A percentile compares a stretch with the other conserved stretches of the same genome.
These are phyloP conservation scores for Sinella curviseta DNA, from an alignment of 1,140 invertebrate species.

Conservation along the genomic window DNA sequence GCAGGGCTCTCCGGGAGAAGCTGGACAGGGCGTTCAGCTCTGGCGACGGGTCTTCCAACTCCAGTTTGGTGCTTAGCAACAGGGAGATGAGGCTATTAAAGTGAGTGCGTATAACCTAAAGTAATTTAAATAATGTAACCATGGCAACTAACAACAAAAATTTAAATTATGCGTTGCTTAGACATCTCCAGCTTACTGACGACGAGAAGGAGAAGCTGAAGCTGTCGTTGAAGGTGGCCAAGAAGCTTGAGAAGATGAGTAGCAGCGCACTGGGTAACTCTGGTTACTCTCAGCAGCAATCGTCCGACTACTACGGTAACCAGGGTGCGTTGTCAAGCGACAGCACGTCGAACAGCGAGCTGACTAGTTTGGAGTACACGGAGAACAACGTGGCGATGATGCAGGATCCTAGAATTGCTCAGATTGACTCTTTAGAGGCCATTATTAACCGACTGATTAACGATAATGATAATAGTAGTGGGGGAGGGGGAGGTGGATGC, in stretches of 20 bases:
- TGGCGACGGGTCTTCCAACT: constrained; percentile 55
- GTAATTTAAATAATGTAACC: background rate
- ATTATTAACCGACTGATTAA: constrained; percentile 9
- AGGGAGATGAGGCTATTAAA: constrained; percentile 84
- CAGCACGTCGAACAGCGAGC: constrained; percentile 4
- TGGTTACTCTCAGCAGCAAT: background rate
- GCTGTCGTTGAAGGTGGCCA: constrained; percentile 87
- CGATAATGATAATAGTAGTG: background rate
- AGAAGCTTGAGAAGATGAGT: constrained; percentile 86
- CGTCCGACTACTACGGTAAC: background rate
- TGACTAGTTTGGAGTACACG: background rate
- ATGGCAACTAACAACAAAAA: background rate
- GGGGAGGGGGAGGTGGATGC: background rate
- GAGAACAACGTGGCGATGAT: background rate
- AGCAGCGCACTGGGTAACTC: too few species aligned
- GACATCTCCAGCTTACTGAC: constrained; percentile 86
- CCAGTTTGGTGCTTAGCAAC: constrained; percentile 86
- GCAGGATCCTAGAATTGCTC: background rate
- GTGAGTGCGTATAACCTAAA: constrained; percentile 54
- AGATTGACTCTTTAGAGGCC: background rate
- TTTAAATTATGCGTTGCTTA: constrained; percentile 49
- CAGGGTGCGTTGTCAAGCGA: background rate
- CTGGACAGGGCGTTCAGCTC: constrained; percentile 66
- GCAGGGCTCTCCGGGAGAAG: constrained; percentile 36
- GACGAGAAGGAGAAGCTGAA: constrained; percentile 90